Conservation (phyloP, 2,797 vertebrate genomes). For the Synaphobranchus kaupii region DNA sequence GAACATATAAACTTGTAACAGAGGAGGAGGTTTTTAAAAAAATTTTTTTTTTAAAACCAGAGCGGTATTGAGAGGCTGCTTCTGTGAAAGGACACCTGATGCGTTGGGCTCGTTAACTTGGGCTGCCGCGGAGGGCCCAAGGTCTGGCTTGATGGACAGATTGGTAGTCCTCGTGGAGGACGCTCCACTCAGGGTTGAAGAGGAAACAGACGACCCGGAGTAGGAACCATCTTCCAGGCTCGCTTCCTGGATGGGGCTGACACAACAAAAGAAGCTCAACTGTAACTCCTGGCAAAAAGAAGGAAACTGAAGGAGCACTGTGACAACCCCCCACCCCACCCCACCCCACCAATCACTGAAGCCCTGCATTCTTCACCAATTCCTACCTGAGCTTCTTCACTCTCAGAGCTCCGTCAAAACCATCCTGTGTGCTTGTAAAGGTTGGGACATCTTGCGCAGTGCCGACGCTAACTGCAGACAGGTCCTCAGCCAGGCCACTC, state of each 20-base stretch:
- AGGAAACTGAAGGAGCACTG: background rate
- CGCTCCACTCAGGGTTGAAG: slow-evolving; percentile 59
- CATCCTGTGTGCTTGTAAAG: slow-evolving; percentile 38
- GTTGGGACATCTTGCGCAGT: slow-evolving; percentile 38
- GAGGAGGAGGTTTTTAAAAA: background rate
- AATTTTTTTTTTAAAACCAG: background rate
- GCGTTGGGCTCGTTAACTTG: background rate
- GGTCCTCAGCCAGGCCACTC: slow-evolving; percentile 53
- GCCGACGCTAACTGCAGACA: slow-evolving; percentile 34
- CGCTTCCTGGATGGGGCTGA: slow-evolving; percentile 83
- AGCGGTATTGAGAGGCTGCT: too few species aligned
- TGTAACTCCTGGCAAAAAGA: background rate
- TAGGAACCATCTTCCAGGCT: slow-evolving; percentile 74
- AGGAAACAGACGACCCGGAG: slow-evolving; percentile 62
- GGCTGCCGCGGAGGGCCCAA: background rate
- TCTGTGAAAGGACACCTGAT: background rate
- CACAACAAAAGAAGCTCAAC: slow-evolving; percentile 33
- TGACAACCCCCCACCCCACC: background rate
- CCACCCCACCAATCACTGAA: background rate
- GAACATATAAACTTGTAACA: slow-evolving; percentile 22
- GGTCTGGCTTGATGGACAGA: slow-evolving; percentile 63
- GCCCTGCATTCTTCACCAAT: background rate
- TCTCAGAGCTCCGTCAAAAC: slow-evolving; percentile 42
- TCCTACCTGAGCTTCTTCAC: slow-evolving; percentile 78
- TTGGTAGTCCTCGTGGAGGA: slow-evolving; percentile 64